Percentiles rank a stretch among this genome's conserved stretches.
Conservation (phyloP, 2,797 vertebrate genomes). For the Crocidura indochinensis region DNA sequence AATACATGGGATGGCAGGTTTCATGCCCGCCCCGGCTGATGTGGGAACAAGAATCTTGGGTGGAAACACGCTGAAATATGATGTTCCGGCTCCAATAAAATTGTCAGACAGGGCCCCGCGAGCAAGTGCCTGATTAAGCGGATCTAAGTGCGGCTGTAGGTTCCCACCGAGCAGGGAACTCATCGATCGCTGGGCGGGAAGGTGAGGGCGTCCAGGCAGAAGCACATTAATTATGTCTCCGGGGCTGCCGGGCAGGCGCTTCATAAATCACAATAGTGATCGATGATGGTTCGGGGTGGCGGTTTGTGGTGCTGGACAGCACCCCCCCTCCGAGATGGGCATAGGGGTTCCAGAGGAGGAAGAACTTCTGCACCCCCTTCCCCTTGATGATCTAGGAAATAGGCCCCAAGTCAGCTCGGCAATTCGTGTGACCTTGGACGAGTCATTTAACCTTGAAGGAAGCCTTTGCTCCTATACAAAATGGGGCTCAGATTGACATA, state of each 20-base stretch:
- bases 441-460: background rate
- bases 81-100: slow-evolving; percentile 65
- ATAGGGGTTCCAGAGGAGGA: background rate
- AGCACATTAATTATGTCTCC: slow-evolving; percentile 85
- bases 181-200: slow-evolving; percentile 61
- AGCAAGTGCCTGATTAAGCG: slow-evolving; percentile 82
- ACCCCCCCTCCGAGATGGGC: background rate
- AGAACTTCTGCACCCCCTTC: background rate
- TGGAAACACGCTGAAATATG: slow-evolving; percentile 69
- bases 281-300: slow-evolving; percentile 77
- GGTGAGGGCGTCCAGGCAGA: slow-evolving; percentile 67
- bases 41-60: background rate
- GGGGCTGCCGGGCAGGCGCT: slow-evolving; percentile 63
- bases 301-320: background rate
- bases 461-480: background rate
- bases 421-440: background rate
- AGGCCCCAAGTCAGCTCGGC: background rate
- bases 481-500: background rate
- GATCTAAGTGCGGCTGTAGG: slow-evolving; percentile 67
- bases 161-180: slow-evolving; percentile 61
- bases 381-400: background rate
- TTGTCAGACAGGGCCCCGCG: slow-evolving; percentile 20
- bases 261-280: slow-evolving; percentile 85
- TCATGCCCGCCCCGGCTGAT: background rate
- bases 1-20: background rate